A percentile compares a stretch with the other conserved stretches of the same genome.
Evolutionary conservation across 2,797 vertebrate genomes (phyloP).

Genomic region (Buceros bicornis): DNA sequence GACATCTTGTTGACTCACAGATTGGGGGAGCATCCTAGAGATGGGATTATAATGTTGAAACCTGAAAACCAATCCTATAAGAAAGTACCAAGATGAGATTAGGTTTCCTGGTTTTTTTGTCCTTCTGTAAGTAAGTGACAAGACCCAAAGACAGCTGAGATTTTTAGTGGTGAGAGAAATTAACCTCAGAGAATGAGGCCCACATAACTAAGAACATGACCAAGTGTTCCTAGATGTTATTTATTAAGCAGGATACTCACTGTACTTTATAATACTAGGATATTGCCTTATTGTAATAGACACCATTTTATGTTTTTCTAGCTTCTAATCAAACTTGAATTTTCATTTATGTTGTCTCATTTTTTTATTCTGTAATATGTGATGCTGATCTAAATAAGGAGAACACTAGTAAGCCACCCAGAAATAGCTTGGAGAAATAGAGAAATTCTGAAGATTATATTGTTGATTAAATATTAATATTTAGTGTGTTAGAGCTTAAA

Average conservation of each 20-base stretch:
- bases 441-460: neutral
- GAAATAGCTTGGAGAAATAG: neutral
- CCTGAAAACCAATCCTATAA: neutral
- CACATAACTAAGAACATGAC: neutral
- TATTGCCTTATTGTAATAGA: neutral
- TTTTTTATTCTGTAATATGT: neutral
- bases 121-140: neutral
- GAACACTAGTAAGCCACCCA: neutral
- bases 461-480: neutral
- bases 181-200: neutral
- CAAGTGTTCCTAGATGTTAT: neutral
- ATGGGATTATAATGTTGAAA: neutral
- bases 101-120: neutral
- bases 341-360: neutral
- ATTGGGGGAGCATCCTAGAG: neutral
- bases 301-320: neutral
- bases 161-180: neutral
- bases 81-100: neutral
- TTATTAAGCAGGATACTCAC: neutral
- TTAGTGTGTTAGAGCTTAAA: neutral
- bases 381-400: neutral
- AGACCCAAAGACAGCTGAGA: neutral
- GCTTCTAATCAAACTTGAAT: neutral
- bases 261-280: neutral
- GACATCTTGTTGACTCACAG: neutral